phyloP scores from a whole-genome alignment of 2,113 vertebrate genomes.

The Gadus chalcogrammus region DNA sequence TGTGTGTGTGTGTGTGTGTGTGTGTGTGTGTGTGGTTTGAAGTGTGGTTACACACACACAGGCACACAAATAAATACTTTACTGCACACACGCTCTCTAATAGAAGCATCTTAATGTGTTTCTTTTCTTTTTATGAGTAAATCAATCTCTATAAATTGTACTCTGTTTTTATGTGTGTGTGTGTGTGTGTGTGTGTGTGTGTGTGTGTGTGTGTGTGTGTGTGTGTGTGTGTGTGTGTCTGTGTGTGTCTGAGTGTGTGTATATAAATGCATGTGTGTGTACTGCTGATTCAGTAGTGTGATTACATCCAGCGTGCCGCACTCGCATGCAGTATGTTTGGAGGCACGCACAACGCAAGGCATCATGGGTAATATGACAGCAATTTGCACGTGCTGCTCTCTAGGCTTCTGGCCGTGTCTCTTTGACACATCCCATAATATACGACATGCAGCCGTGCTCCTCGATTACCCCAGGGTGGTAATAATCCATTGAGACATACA shows the following conservation, averaged over 20 bases:
- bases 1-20: conserved; percentile 3
- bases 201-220: conserved; percentile 8
- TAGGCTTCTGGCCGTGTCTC: neutral
- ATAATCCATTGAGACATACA: too few species aligned
- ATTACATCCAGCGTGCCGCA: neutral
- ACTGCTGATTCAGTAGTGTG: neutral
- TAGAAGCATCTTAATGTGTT: too few species aligned
- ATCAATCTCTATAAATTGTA: too few species aligned
- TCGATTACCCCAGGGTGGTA: too few species aligned
- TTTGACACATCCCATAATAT: neutral
- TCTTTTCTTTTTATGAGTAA: too few species aligned
- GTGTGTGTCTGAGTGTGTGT: neutral
- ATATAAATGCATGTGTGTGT: conserved; percentile 8
- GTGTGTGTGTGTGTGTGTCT: conserved; percentile 7
- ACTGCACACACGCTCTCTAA: too few species aligned
- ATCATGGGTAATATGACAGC: neutral
- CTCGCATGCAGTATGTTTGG: too few species aligned
- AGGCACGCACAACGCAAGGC: too few species aligned
- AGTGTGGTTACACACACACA: neutral
- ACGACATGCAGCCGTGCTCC: too few species aligned
- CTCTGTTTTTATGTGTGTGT: neutral
- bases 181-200: conserved; percentile 1
- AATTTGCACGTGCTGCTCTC: neutral
- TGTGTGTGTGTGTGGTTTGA: conserved; percentile 6
- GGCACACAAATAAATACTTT: neutral